These are phyloP conservation scores for Drosophila cardini DNA, from an alignment of 1,140 invertebrate species.

Conservation along the genomic window DNA sequence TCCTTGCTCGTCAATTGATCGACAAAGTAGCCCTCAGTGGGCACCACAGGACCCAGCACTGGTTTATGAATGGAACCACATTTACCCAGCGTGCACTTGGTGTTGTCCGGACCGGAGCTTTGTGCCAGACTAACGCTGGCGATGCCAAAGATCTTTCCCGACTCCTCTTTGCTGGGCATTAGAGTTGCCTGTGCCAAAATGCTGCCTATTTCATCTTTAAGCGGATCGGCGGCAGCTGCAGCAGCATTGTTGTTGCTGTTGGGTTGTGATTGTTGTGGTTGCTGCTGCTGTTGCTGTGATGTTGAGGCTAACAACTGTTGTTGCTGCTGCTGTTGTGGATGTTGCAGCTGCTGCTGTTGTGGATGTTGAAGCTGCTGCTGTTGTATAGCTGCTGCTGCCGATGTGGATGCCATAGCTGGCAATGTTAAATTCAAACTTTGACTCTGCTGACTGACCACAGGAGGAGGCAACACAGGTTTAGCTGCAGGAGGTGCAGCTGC, in stretches of 20 bases:
- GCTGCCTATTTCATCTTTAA: slow-evolving; percentile 80
- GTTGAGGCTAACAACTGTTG: slow-evolving; percentile 16
- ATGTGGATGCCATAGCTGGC: slow-evolving; percentile 56
- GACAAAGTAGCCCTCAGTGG: slow-evolving; percentile 79
- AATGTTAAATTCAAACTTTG: slow-evolving; percentile 60
- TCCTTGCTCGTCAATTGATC: slow-evolving; percentile 82
- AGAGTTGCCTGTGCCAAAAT: slow-evolving; percentile 78
- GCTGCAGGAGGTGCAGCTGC: slow-evolving; percentile 34
- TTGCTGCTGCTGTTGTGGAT: slow-evolving; percentile 41
- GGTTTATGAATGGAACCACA: slow-evolving; percentile 84
- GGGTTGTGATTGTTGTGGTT: slow-evolving; percentile 5
- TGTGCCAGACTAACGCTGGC: slow-evolving; percentile 84
- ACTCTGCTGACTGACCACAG: slow-evolving; percentile 50
- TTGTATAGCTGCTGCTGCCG: slow-evolving; percentile 54
- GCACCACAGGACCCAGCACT: slow-evolving; percentile 79
- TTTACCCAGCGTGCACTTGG: slow-evolving; percentile 84
- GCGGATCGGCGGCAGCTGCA: slow-evolving; percentile 54
- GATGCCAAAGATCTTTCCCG: slow-evolving; percentile 85
- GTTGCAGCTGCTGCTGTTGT: slow-evolving; percentile 31
- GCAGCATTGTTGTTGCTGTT: slow-evolving; percentile 13
- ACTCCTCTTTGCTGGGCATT: slow-evolving; percentile 85
- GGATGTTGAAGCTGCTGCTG: slow-evolving; percentile 31
- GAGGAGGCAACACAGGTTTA: slow-evolving; percentile 20
- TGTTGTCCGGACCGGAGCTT: slow-evolving; percentile 83
- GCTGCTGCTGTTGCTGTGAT: slow-evolving; percentile 12